phyloP scores from a whole-genome alignment of 2,888 invertebrate genomes.

The Andricus quercusramuli region DNA sequence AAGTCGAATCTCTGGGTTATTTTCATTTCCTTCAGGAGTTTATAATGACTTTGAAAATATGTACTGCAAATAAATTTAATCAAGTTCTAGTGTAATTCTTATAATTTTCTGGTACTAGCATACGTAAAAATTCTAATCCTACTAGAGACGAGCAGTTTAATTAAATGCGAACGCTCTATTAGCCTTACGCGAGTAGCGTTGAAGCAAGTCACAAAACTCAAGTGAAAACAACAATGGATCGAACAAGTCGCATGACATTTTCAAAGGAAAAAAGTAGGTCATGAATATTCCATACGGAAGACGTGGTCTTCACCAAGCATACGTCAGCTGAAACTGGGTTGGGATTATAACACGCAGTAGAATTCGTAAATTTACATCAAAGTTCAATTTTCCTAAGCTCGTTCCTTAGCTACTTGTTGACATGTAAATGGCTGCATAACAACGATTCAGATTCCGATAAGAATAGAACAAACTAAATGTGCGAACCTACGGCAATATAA shows the following conservation, averaged over 20 bases:
- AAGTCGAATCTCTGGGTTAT: neutral
- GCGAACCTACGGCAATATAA: neutral
- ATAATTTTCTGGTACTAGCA: too few species aligned
- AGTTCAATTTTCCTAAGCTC: too few species aligned
- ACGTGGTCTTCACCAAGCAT: neutral
- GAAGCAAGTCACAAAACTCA: neutral
- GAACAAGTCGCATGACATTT: neutral
- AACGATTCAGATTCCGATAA: neutral
- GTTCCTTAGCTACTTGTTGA: neutral
- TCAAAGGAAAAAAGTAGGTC: neutral
- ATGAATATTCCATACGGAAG: neutral
- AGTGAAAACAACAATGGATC: slow-evolving; percentile 10
- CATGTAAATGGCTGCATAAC: neutral
- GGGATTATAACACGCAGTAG: neutral
- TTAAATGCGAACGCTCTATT: neutral
- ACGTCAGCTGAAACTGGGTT: neutral
- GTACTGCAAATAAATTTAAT: neutral
- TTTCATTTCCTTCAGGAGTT: neutral
- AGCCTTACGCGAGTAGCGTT: neutral
- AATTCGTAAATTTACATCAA: neutral
- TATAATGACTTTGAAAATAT: neutral
- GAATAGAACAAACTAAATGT: neutral
- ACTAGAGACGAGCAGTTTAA: neutral
- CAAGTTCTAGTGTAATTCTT: neutral
- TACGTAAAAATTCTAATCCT: too few species aligned